Evolutionary conservation across 2,113 vertebrate species (phyloP), one percentile per base, ranked within the genome.

Genomic region (Ochotona curzoniae): DNA sequence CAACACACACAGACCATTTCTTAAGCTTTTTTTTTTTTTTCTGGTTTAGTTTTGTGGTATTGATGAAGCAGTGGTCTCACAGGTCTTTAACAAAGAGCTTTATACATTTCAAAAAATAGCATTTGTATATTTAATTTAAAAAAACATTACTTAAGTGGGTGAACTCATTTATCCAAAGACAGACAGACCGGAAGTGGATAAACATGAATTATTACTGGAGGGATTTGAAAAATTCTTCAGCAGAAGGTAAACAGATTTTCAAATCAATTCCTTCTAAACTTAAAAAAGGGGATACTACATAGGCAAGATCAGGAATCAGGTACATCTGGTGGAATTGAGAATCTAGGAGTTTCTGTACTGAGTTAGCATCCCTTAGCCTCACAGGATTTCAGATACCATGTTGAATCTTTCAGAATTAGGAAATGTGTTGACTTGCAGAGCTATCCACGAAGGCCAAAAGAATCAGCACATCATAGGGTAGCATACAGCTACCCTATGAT

Each of bases 21-120:
- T 96, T 93, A 81, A 91, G 49, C 38, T n/a, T 96, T 86, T 44
- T 44, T 44, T 44, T 44, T 44, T 44, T 44, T 89, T 86, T 61
- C 44, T 83, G 71, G 21, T 76, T 91, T 92, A 57, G 67, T 80
- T 91, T 44, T 80, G 1, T n/a, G 35, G 47, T 91, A 14, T 44
- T 88, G 38, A 54, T 89, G 28, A 93, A 83, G 44, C 57, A 75
- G 8, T 11, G 21, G 9, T 90, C 81, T 94, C 70, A 49, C 49
- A 7, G 26, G 66, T 81, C 73, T 93, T 63, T 84, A 93, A 89
- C 49, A 84, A 87, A 87, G 38, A 79, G 28, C 23, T 91, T 91
- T 96, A 91, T 85, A 84, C 15, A 87, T 90, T 90, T 75, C 44
- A 86, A 93, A 93, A 95, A 91, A 70, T 17, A 82, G 23, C 64